Base-by-base conservation (phyloP, 2,113 vertebrate species). In the Chionodraco myersi region DNA sequence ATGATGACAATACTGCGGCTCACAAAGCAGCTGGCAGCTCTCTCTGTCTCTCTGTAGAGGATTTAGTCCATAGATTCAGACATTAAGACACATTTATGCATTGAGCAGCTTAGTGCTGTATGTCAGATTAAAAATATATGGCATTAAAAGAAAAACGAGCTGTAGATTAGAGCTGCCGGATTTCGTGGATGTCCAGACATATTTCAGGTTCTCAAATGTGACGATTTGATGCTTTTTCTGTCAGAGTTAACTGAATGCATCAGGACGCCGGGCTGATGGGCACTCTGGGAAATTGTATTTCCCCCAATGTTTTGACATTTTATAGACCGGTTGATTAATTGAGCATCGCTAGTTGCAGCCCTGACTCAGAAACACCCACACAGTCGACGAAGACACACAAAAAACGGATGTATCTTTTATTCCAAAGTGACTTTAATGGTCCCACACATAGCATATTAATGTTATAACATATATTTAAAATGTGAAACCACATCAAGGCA, bases 1-100 rank as follows among this genome's bases (percentile, higher is more conserved):
- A 53, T 21, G 10, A 65, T 52, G 18, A 88, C 87, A 62, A 44
- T 60, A 10, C 75, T 47, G 73, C 77, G 64, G 70, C 61, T 77
- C 51, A 78, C 61, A 65, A 45, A 77, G 52, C 80, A 71, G 64
- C 77, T 60, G 13, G 54, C 58, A 36, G 52, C 47, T 30, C 64
- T 26, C 11, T 30, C 14, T 16, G 3, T 5, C 7, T 44, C 0
- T 6, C 0, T 6, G 15, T 3, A 23, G 54, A 66, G 49, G 48
- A 21, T 69, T 53, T 57, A 14, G n/a, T n/a, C n/a, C n/a, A n/a
- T n/a, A n/a, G 14, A 62, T 45, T 70, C 52, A 36, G 23, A 59
- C 52, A 4, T 36, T 16, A 23, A 48, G 44, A 52, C 13, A 41
- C n/a, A 6, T 48, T 13, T 34, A 6, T 52, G 54, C 53, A 2